phyloP scores from a whole-genome alignment of 2,888 invertebrate species.

The Diabrotica balteata region DNA sequence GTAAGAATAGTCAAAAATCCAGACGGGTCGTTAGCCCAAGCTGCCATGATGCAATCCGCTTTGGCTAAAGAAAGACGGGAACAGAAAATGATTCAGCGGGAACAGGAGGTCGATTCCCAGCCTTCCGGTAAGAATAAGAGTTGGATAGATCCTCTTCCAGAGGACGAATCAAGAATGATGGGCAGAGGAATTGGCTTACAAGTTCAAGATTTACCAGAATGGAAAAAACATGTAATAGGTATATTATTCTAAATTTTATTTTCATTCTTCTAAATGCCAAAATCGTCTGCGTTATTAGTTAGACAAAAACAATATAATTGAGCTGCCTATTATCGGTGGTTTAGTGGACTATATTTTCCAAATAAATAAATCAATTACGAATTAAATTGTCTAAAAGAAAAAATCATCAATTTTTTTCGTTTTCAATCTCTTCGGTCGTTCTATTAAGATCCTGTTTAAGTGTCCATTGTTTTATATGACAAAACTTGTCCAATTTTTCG shows the following conservation, averaged over 20 bases:
- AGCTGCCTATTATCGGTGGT: too few species aligned
- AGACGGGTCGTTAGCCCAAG: conserved; percentile 97
- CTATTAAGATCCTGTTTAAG: too few species aligned
- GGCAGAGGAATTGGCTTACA: conserved; percentile 84
- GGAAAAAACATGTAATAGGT: conserved; percentile 97
- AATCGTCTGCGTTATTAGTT: too few species aligned
- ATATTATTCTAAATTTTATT: conserved; percentile 6
- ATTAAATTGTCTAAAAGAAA: too few species aligned
- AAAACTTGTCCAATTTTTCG: too few species aligned
- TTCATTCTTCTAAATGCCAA: neutral
- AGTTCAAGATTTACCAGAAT: conserved; percentile 94
- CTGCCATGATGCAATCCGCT: conserved; percentile 99
- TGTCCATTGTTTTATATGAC: too few species aligned
- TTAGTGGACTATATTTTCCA: too few species aligned
- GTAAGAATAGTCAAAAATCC: conserved; percentile 98
- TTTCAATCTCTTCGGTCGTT: too few species aligned
- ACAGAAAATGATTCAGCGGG: conserved; percentile 93
- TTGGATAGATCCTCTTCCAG: conserved; percentile 96
- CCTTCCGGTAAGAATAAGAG: conserved; percentile 87
- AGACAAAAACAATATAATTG: too few species aligned
- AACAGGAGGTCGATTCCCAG: conserved; percentile 87
- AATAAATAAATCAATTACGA: too few species aligned
- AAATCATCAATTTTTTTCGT: too few species aligned
- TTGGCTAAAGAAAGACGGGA: conserved; percentile 96
- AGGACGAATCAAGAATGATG: conserved; percentile 64